Base-by-base conservation (phyloP, 2,888 invertebrate species). In the Byasa hedistus region DNA sequence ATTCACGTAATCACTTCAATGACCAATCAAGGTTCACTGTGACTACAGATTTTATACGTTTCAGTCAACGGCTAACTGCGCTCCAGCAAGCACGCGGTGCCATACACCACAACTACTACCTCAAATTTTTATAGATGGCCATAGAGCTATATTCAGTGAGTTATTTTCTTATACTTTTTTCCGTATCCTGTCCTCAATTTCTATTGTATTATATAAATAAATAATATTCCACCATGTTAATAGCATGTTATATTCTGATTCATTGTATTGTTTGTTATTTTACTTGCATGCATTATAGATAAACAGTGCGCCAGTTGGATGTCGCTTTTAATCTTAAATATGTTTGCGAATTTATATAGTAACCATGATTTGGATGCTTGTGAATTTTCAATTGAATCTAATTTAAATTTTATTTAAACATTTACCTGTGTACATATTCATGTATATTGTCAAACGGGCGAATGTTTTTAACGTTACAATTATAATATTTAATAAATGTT, bases 51-150 rank as follows among this genome's bases (percentile, higher is more conserved):
- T 55, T 24, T 61, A 61, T 61, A 48, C 48, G 52, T 55, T 61
- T 61, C 65, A 66, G 61, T 57, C n/a, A 48, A 36, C 54, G 57
- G 24, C 5, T 60, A 60, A 57, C 24, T 52, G 21, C 71, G 69
- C 24, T 24, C 22, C 23, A 21, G 51, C 4, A 12, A 21, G 22
- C 59, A 59, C 59, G 69, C 66, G 65, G 1, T 12, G 3, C 3
- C 71, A 70, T 2, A 70, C 76, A 0, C 68, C 75, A 1, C 68
- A 70, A 1, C 69, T 74, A 1, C 69, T 79, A 36, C 80, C 81
- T 2, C 78, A 80, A 0, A 77, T 80, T 21, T 24, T 59, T 3
- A 58, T 57, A 17, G 65, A 69, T 39, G 68, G 65, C 22, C 74
- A 75, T 2, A 19, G 68, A 4, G 55, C 69, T 54, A 55, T n/a